These are phyloP conservation scores for Dolichoris vasculosae DNA, from an alignment of 1,140 invertebrate species.

Conservation along the genomic window DNA sequence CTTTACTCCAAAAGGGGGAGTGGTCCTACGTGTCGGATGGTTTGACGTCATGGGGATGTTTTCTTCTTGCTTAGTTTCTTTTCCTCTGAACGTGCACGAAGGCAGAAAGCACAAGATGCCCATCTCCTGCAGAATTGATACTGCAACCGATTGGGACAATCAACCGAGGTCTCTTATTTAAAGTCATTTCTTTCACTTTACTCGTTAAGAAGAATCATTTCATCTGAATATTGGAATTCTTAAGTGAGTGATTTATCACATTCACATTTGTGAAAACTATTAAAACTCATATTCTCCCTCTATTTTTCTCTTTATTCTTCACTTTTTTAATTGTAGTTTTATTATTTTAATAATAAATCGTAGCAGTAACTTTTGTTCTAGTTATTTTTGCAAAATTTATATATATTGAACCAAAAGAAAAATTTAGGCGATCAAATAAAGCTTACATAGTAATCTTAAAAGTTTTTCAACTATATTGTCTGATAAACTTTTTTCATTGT, in stretches of 20 bases:
- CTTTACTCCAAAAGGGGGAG: constrained; percentile 14
- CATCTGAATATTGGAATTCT: constrained; percentile 61
- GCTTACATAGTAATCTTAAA: constrained; percentile 55
- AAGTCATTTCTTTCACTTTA: constrained; percentile 61
- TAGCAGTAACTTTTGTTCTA: constrained; percentile 56
- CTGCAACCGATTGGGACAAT: constrained; percentile 57
- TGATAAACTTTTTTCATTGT: constrained; percentile 59
- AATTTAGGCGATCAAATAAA: constrained; percentile 53
- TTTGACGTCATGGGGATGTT: constrained; percentile 23
- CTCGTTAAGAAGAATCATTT: constrained; percentile 60
- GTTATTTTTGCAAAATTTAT: constrained; percentile 59
- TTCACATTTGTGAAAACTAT: constrained; percentile 12
- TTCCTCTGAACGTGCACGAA: too few relatives aligned
- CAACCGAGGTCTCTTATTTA: constrained; percentile 63
- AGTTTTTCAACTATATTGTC: constrained; percentile 58
- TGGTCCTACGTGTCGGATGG: constrained; percentile 10
- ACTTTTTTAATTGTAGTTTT: too few relatives aligned
- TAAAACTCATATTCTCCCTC: not conserved
- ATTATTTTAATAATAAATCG: constrained; percentile 54
- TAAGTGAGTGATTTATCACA: not conserved
- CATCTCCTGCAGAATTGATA: not conserved
- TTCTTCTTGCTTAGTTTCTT: not conserved
- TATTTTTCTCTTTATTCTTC: too few relatives aligned
- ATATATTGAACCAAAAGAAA: constrained; percentile 50
- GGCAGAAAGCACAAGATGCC: not conserved